Evolutionary conservation across 2,888 invertebrate species (phyloP), one percentile per base, ranked within the genome.

Genomic region (Baronia brevicornis): DNA sequence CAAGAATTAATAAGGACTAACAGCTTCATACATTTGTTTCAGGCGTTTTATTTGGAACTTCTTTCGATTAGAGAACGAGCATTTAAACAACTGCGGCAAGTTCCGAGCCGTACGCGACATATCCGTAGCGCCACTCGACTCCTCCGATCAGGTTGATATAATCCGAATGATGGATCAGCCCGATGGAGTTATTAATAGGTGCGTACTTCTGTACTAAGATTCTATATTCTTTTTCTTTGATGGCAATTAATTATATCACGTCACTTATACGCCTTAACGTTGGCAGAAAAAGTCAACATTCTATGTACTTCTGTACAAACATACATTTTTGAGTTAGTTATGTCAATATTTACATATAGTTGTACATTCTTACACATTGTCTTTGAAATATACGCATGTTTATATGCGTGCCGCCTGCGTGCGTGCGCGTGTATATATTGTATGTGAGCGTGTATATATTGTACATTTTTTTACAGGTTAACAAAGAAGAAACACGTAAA

Each of bases 21-120:
- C 17, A 17, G 17, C 6, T 17, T 17, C 4, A 17, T 6, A 4
- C 4, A 6, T 17, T 4, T 17, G 17, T 23, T 5, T 20, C 65
- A 93, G 95, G 60, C 89, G 98, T 33, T 99, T 98, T 78, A 90
- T 99, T 25, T 99, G 99, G 99, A 99, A 99, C 80, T 99, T 96
- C 80, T 98, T 99, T 86, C 98, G 99, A 0, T 73, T 99, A 57
- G 99, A 99, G 84, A 99, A 99, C 85, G 99, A 99, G 67, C 99
- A 99, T 72, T 85, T 99, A 20, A 99, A 99, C 84, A 99, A 99
- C 84, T 98, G 98, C 82, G 99, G 99, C 70, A 94, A 95, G 84
- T 99, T 99, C 87, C 87, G 99, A 57, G 99, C 99, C 4, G 98
- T 99, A 0, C 85, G 99, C 3, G 99, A 99, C 75, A 99, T 99